Base-by-base conservation (phyloP, 2,888 invertebrate species). In the Julus scanicus region DNA sequence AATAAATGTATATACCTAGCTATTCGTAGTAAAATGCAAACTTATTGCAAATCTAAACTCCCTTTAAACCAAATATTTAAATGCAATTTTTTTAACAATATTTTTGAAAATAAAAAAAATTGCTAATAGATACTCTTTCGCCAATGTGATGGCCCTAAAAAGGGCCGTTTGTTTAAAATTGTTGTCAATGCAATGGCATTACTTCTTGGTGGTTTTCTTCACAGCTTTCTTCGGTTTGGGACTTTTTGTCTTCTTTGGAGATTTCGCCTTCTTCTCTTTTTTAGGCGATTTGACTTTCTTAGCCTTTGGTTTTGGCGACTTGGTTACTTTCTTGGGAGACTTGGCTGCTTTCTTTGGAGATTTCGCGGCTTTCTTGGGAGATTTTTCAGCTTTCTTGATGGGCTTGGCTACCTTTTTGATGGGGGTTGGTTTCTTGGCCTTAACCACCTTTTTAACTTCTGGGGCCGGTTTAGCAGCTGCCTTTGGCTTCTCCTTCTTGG, bases 111-210 rank as follows among this genome's bases (percentile, higher is more conserved):
- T n/a, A n/a, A n/a, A n/a, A n/a, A n/a, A 48, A 48, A 48, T 9
- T 48, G 48, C 48, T 5, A 9, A 8, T 48, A 13, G 15, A 15
- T 53, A 53, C 86, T 86, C 86, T 87, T 63, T 86, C 88, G 11
- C 63, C 88, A 87, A 89, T 86, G 17, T 88, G 87, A 89, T 90
- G 90, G 90, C 89, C 90, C 90, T 90, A 86, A 90, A 90, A 89
- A 90, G 90, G 90, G 89, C 90, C 88, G 39, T 83, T 84, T 87
- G 37, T 80, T 87, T 86, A 40, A 2, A 9, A 9, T 48, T 11
- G 40, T 48, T 86, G 40, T 17, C 5, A 11, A n/a, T 86, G 11
- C 86, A 83, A 44, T 15, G 4, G 37, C 2, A 48, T 39, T 85
- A 71, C 2, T 53, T 88, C 53, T 85, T 29, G 29, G 29, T 84